Evolutionary conservation across 2,113 vertebrate genomes (phyloP).

Genomic region (Petromus typicus): DNA sequence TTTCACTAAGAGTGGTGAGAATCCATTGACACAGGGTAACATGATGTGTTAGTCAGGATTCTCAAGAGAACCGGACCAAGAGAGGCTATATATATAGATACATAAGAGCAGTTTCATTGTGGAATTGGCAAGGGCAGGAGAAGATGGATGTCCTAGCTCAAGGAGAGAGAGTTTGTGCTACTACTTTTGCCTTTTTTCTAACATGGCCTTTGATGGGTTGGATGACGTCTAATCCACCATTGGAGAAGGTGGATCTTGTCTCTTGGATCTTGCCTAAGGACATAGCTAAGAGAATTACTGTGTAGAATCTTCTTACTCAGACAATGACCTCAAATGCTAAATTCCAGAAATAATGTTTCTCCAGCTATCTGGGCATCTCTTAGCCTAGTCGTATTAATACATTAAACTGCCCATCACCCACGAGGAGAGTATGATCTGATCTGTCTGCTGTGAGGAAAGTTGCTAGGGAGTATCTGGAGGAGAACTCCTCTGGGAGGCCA

Average conservation of each 20-base stretch:
- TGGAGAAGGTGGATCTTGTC: not conserved
- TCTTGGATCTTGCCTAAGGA: not conserved
- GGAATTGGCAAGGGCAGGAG: not conserved
- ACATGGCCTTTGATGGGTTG: not conserved
- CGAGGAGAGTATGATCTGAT: not conserved
- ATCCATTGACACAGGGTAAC: not conserved
- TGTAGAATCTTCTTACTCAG: not conserved
- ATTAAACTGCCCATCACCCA: not conserved
- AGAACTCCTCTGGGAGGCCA: not conserved
- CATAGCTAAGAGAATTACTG: not conserved
- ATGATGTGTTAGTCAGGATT: not conserved
- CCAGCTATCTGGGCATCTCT: not conserved
- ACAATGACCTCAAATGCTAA: not conserved
- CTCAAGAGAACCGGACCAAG: not conserved
- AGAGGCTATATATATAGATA: not conserved
- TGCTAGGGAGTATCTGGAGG: not conserved
- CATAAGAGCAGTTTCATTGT: not conserved
- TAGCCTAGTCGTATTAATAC: not conserved
- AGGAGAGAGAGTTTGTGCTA: not conserved
- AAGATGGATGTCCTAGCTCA: not conserved
- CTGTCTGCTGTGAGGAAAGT: not conserved
- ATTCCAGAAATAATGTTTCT: not conserved
- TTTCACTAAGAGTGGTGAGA: not conserved
- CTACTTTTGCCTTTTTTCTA: not conserved
- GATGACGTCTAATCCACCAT: too few relatives aligned